Evolutionary conservation across 2,888 invertebrate species (phyloP).

Genomic region (Eupithecia vulgata): DNA sequence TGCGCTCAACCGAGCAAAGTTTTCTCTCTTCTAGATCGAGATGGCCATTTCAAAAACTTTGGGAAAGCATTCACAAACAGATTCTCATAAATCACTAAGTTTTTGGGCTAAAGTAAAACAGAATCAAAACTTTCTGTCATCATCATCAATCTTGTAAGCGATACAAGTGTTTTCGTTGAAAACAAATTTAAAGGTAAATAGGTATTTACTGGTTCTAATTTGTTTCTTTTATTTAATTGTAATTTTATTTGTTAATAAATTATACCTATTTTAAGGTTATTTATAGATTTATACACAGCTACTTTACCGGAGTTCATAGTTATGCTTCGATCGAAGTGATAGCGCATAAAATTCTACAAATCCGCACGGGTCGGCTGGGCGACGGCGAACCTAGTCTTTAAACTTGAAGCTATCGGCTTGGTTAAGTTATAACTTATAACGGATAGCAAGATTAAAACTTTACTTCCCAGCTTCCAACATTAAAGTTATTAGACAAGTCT

Average conservation of each 20-base stretch:
- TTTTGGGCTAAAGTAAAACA: conserved; percentile 55
- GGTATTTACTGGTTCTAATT: no score
- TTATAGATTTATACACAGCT: neutral
- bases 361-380: conserved; percentile 26
- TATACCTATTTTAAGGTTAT: neutral
- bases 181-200: no score
- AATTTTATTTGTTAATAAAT: no score
- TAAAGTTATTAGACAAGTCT: conserved; percentile 41
- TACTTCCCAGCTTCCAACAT: conserved; percentile 40
- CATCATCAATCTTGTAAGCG: conserved; percentile 58
- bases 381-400: conserved; percentile 33
- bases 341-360: conserved; percentile 31
- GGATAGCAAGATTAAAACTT: conserved; percentile 44
- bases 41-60: conserved; percentile 45
- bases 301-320: conserved; percentile 12
- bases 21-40: conserved; percentile 34
- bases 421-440: conserved; percentile 33
- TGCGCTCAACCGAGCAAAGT: conserved; percentile 14
- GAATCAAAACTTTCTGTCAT: conserved; percentile 59
- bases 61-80: conserved; percentile 56
- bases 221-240: no score
- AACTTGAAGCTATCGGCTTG: conserved; percentile 37
- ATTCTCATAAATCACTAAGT: conserved; percentile 68
- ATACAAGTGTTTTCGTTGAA: neutral
- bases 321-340: conserved; percentile 17